A percentile compares a stretch with the other conserved stretches of the same genome.
phyloP scores from a whole-genome alignment of 2,888 invertebrate genomes.

The Stegophylla sp. region DNA sequence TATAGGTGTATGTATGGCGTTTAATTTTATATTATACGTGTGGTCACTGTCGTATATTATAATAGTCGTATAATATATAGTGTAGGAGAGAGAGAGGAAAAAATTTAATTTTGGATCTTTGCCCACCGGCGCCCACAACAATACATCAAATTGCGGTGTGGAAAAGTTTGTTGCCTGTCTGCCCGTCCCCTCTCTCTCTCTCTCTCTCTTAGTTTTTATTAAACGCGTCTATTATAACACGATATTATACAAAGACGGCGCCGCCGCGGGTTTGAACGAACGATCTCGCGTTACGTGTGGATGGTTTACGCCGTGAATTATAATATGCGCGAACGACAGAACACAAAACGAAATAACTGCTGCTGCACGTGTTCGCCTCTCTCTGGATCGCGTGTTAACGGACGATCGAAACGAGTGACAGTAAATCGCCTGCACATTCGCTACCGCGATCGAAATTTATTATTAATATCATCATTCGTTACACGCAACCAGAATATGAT shows the following conservation, averaged over 20 bases:
- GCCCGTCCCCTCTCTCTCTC: too few species aligned
- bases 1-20: too few species aligned
- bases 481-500: too few species aligned
- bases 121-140: conserved; percentile 3
- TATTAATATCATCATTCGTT: background rate
- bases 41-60: too few species aligned
- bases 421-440: background rate
- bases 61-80: too few species aligned
- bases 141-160: conserved; percentile 17
- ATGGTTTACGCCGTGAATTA: conserved; percentile 4
- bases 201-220: too few species aligned
- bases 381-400: background rate
- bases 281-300: background rate
- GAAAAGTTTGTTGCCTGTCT: background rate
- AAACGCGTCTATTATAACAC: too few species aligned
- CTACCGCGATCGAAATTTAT: background rate
- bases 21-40: conserved; percentile 1
- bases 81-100: too few species aligned
- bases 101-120: conserved; percentile 36
- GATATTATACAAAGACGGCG: too few species aligned
- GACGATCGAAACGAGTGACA: background rate
- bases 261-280: too few species aligned
- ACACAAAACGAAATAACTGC: too few species aligned
- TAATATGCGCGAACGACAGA: too few species aligned
- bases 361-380: background rate